phyloP scores from a whole-genome alignment of 92 coral and sea anemone species.

The Porites divaricata region DNA sequence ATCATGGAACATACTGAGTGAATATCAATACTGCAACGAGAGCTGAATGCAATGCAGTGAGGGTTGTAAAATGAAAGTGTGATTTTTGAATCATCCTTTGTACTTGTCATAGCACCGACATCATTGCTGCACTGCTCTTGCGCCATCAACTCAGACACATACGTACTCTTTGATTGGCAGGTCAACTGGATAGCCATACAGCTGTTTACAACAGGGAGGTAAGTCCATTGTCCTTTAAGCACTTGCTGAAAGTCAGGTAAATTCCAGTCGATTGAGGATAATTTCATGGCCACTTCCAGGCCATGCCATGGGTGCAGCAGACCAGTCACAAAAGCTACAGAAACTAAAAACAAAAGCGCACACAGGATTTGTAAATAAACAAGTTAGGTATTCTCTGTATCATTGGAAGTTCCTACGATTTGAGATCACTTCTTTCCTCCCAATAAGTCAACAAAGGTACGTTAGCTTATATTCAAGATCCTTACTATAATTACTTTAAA shows the following conservation, averaged over 20 bases:
- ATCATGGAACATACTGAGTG: constrained; percentile 72
- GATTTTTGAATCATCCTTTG: background rate
- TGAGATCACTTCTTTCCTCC: too few relatives aligned
- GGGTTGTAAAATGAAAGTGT: constrained; percentile 27
- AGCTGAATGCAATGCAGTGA: constrained; percentile 55
- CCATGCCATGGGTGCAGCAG: constrained; percentile 43
- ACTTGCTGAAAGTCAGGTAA: constrained; percentile 21
- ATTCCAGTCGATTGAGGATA: constrained; percentile 19
- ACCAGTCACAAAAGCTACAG: constrained; percentile 28
- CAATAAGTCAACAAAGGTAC: too few relatives aligned
- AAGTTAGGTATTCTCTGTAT: too few relatives aligned
- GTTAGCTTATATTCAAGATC: too few relatives aligned
- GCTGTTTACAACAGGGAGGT: constrained; percentile 27
- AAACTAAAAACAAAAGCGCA: background rate
- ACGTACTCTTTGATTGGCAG: constrained; percentile 16
- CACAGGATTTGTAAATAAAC: too few relatives aligned
- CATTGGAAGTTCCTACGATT: too few relatives aligned
- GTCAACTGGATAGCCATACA: constrained; percentile 37
- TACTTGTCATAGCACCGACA: background rate
- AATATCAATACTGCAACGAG: constrained; percentile 50
- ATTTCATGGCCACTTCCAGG: constrained; percentile 30
- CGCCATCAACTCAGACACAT: constrained; percentile 1
- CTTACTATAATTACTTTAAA: too few relatives aligned
- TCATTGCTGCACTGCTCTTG: background rate
- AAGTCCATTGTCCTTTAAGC: constrained; percentile 30